Conservation (phyloP, 1,140 invertebrate genomes). For the Panagrolaimus sp. region DNA sequence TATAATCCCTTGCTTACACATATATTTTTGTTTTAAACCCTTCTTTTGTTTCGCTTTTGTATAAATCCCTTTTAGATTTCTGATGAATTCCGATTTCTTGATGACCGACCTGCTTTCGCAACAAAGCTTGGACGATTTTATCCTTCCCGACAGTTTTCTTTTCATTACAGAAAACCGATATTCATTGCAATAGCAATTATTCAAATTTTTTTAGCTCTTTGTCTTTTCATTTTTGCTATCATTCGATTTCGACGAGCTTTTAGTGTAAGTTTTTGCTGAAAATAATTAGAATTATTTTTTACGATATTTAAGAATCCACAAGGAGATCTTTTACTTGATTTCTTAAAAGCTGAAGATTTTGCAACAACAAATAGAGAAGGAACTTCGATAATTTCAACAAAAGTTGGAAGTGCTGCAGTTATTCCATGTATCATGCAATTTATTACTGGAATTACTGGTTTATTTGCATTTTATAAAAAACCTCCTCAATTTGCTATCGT, state of each 20-base stretch:
- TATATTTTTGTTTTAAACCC: too few relatives aligned
- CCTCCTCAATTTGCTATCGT: slow-evolving; percentile 17
- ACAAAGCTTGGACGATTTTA: slow-evolving; percentile 14
- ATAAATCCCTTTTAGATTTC: slow-evolving; percentile 2
- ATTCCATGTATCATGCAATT: slow-evolving; percentile 22
- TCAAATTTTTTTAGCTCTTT: slow-evolving; percentile 1
- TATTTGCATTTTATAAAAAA: slow-evolving; percentile 13
- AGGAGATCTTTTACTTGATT: slow-evolving; percentile 23
- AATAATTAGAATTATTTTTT: not conserved
- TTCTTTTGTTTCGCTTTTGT: too few relatives aligned
- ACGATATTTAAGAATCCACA: not conserved
- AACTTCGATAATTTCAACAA: slow-evolving; percentile 27
- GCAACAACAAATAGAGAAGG: slow-evolving; percentile 25
- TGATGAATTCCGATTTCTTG: slow-evolving; percentile 16
- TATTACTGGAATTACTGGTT: slow-evolving; percentile 21
- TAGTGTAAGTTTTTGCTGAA: not conserved
- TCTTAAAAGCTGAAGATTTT: slow-evolving; percentile 28
- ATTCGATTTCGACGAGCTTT: not conserved
- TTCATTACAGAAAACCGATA: slow-evolving; percentile 2
- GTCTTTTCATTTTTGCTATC: not conserved
- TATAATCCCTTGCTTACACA: too few relatives aligned
- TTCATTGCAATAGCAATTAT: slow-evolving; percentile 14
- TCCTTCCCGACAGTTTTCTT: not conserved
- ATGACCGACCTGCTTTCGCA: not conserved
- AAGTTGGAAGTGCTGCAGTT: slow-evolving; percentile 21